phyloP scores from a whole-genome alignment of 2,888 invertebrate genomes.

The Gymnocheta viridis region DNA sequence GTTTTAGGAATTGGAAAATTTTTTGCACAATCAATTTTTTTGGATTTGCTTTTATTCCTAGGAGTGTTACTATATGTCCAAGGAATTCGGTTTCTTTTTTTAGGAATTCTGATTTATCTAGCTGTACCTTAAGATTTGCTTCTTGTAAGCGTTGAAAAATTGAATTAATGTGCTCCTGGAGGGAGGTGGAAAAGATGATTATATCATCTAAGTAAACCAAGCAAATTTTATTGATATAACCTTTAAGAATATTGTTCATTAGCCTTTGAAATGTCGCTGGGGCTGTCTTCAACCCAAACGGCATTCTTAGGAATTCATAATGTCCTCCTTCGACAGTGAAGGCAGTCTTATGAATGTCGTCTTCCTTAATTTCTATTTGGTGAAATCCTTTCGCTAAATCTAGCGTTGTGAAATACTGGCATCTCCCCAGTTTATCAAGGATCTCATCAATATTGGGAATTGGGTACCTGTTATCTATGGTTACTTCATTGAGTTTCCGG shows the following conservation, averaged over 20 bases:
- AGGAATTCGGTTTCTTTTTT: background rate
- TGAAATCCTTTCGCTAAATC: background rate
- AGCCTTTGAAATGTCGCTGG: too few species aligned
- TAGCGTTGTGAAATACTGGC: background rate
- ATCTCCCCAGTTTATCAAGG: background rate
- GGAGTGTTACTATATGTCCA: background rate
- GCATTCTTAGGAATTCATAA: background rate
- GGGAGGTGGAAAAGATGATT: too few species aligned
- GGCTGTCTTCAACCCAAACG: too few species aligned
- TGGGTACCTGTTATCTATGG: background rate
- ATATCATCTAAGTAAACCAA: too few species aligned
- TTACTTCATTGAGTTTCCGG: background rate
- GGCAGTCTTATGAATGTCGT: background rate
- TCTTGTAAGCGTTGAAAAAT: background rate
- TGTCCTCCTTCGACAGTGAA: background rate
- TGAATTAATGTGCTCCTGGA: background rate
- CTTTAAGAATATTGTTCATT: too few species aligned
- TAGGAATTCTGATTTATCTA: too few species aligned
- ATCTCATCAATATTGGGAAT: background rate
- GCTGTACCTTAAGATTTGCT: too few species aligned
- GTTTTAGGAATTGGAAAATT: background rate
- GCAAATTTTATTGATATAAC: too few species aligned
- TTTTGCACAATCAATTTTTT: background rate
- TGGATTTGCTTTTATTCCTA: background rate
- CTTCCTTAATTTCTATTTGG: background rate